Base-by-base conservation (phyloP, 2,113 vertebrate species). In the Drymodes brunneopygia region DNA sequence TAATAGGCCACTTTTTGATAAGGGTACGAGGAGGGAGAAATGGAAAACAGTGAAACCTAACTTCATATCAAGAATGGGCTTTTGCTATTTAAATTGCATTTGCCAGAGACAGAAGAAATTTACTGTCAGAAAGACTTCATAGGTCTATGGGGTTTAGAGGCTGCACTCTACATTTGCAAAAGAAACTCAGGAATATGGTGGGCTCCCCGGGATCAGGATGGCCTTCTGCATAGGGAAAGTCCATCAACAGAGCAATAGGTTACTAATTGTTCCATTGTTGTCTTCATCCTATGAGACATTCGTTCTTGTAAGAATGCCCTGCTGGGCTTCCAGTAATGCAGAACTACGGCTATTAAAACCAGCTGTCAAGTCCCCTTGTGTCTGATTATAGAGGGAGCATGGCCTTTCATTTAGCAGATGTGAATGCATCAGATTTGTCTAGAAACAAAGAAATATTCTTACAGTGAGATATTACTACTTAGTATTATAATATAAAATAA, bases 171-270 rank as follows among this genome's bases (percentile, higher is more conserved):
- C 20, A 31, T 25, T n/a, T 92, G 28, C 50, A 71, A 31, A 81
- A 64, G 36, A 48, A 60, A 66, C 9, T 40, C 8, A 56, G 35
- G 15, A 84, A 48, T 40, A 77, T 1, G 4, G 20, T 56, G 40
- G 75, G 18, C 6, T 88, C 8, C 12, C n/a, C 33, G 40, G n/a
- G 56, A 42, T 72, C n/a, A 60, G 15, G 15, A 18, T 36, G 20
- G 40, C 29, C 21, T 78, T 78, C 51, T 2, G 1, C 1, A 4
- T 11, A 22, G 19, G 22, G 6, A 61, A 51, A 81, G 17, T 16
- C 23, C 2, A 2, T 48, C 48, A 78, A 28, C 0, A 71, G 17
- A 27, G 12, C 33, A 19, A 35, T 6, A 61, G 0, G 8, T 47
- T 48, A 47, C 40, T 60, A 71, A 51, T 4, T 50, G 5, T 27